Evolutionary conservation across 2,797 vertebrate genomes (phyloP), one percentile per base, ranked within the genome.

Genomic region (Alfaro cultratus): DNA sequence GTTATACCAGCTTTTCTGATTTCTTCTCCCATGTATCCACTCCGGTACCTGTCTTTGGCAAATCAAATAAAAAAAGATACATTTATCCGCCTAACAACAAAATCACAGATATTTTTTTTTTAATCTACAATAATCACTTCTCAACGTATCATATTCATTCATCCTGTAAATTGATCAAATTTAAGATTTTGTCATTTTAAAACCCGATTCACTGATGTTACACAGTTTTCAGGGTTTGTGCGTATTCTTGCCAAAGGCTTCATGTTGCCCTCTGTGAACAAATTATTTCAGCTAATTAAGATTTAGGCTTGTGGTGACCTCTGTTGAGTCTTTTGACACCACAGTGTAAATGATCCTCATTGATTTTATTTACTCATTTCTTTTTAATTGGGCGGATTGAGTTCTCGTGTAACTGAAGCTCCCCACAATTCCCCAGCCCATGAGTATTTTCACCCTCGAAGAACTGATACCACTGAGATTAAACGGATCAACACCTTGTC

Each of bases 321-420:
- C 91, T 93, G 87, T 85, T 89, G 90, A 92, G 93, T 89, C 86
- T 92, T 93, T 89, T 93, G 93, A 95, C 94, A 95, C 94, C 88
- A 89, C 90, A 83, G 79, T 93, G 94, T 89, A 95, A 95, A 89
- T 57, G 86, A 95, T 94, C 93, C 75, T 80, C 84, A 96, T 95
- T 94, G 95, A 96, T 95, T 95, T 92, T 90, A 94, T 94, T 93
- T 93, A 90, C 91, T 95, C 93, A 94, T 95, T 94, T 92, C 89
- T 94, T 94, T 95, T 95, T 95, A 95, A 95, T 95, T 94, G 90
- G 89, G 84, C 80, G 88, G 93, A 92, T 91, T 91, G 86, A 89
- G 80, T 95, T 90, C 86, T 83, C 74, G 55, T 89, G 94, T 95
- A 95, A 96, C 90, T 55, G 57, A 84, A 95, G 74, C 94, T 93